Base-by-base conservation (phyloP, 1,140 invertebrate species). In the Aphelenchoides fujianensis region DNA sequence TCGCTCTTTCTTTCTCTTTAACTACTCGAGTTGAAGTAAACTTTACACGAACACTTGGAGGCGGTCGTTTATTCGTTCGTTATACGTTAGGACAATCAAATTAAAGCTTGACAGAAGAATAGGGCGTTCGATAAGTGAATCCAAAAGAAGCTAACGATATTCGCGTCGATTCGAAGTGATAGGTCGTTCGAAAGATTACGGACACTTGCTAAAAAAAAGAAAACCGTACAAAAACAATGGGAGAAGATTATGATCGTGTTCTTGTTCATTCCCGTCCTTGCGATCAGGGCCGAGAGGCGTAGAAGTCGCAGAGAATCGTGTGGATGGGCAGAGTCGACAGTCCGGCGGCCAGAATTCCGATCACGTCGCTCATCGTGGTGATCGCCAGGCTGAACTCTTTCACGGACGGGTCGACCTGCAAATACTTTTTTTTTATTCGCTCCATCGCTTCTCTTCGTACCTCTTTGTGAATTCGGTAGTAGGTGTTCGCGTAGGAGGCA, bases 401-500 rank as follows among this genome's bases (percentile, higher is more conserved):
- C 35, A 69, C 28, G 27, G 35, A 31, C 5, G 64, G 64, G 55
- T 71, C 30, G 36, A 62, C 41, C 3, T 1, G 2, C 1, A 64
- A 72, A 36, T 52, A 7, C 0, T 32, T 23, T 3, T 32, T 16
- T 28, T 3, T 1, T 7, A 35, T 53, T 64, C 77, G n/a, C n/a
- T n/a, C n/a, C n/a, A n/a, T n/a, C n/a, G n/a, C n/a, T n/a, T n/a
- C n/a, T n/a, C n/a, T 85, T 68, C 78, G 85, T 85, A 91, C 90
- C 86, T 92, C 90, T 78, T 88, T 88, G 1, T 89, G 88, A 81
- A 93, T 91, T 77, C 86, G 88, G 75, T 91, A 91, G 78, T 91
- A 92, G 0, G 91, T 92, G 79, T 93, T 93, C 2, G 93, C 92
- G 85, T 93, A 94, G 2, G 91, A 90, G n/a, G 88, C 89, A 28